These are phyloP conservation scores for Ischnus inquisitorius DNA, from an alignment of 2,888 invertebrate genomes.

Conservation along the genomic window DNA sequence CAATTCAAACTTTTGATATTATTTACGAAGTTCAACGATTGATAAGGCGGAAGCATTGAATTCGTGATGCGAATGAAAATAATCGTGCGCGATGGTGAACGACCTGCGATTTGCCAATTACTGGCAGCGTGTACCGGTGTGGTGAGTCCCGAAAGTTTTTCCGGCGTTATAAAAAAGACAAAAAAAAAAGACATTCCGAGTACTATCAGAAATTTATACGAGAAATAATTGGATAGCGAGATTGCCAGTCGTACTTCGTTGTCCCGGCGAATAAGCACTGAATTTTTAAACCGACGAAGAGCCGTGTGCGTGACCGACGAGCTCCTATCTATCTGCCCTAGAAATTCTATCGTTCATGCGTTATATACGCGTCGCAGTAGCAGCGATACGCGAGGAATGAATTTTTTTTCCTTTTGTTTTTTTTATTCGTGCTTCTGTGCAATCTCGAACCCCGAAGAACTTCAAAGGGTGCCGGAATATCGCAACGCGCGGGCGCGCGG, in stretches of 20 bases:
- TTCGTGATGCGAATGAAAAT: slow-evolving; percentile 20
- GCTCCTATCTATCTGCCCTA: background rate
- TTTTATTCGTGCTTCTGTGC: background rate
- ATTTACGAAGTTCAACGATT: background rate
- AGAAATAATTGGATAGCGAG: background rate
- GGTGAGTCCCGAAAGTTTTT: slow-evolving; percentile 72
- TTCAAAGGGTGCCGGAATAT: background rate
- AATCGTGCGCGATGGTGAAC: slow-evolving; percentile 74
- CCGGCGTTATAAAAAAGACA: background rate
- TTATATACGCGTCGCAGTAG: no score
- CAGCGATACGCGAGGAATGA: no score
- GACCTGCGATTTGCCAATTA: slow-evolving; percentile 77
- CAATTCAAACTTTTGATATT: slow-evolving; percentile 20
- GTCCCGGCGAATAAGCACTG: background rate
- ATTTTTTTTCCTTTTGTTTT: background rate
- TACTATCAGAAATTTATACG: background rate
- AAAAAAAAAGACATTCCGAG: no score
- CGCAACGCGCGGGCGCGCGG: slow-evolving; percentile 44
- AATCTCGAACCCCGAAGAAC: slow-evolving; percentile 14
- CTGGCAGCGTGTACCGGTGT: slow-evolving; percentile 73
- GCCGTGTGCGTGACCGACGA: background rate
- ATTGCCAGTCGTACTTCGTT: background rate
- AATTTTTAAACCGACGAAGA: background rate
- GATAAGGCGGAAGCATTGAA: background rate
- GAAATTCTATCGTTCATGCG: background rate